Conservation (phyloP, 2,797 vertebrate genomes). For the Valencia hispanica region DNA sequence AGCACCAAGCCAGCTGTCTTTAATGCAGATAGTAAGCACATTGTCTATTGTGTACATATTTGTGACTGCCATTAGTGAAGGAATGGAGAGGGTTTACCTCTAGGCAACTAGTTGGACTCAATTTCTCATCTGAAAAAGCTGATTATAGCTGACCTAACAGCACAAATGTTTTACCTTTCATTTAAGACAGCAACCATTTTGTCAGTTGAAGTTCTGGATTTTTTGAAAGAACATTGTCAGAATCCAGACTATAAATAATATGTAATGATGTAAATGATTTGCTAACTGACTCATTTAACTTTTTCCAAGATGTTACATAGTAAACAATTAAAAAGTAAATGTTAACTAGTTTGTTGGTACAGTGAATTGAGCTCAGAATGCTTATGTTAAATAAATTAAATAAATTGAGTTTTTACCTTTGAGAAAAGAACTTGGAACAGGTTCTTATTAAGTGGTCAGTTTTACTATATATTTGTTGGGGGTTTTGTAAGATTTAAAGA, state of each 20-base stretch:
- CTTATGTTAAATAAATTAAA: not conserved
- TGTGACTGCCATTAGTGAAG: not conserved
- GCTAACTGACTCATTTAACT: not conserved
- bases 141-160: not conserved
- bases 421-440: not conserved
- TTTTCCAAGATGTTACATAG: not conserved
- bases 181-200: not conserved
- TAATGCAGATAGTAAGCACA: no score
- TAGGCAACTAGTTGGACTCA: not conserved
- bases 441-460: not conserved
- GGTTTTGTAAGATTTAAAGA: not conserved
- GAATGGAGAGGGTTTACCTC: not conserved
- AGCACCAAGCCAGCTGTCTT: not conserved
- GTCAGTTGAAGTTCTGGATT: not conserved
- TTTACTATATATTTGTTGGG: not conserved
- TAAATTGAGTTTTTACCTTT: not conserved
- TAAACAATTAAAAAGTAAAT: not conserved
- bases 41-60: not conserved
- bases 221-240: not conserved
- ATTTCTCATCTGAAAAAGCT: not conserved
- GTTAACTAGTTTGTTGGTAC: not conserved
- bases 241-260: not conserved
- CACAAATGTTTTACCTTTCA: not conserved
- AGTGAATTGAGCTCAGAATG: not conserved
- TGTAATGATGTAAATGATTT: not conserved